Evolutionary conservation across 1,140 invertebrate genomes (phyloP), one percentile per base, ranked within the genome.

Genomic region (Scylla paramamosain): DNA sequence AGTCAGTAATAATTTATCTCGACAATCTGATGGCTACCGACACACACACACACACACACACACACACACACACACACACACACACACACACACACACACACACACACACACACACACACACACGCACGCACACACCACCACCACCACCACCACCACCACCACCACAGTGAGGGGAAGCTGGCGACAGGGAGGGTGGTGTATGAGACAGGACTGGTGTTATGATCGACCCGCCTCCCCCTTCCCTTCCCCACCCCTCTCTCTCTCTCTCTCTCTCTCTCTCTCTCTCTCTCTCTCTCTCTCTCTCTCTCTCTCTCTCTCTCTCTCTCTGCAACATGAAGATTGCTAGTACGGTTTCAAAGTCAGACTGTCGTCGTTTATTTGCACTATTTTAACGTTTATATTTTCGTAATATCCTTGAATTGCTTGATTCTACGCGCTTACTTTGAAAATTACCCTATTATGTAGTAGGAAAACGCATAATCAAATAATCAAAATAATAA

Each of bases 31-130:
- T 46, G 12, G 20, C 67, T 77, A 7, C 67, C 25, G n/a, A 6
- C 67, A 20, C 67, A 20, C 67, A 20, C 67, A 20, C 67, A 20
- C 67, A 4, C 29, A 0, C 16, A 3, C 52, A 3, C 20, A 1
- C 28, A 8, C 20, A 1, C 91, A 31, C 39, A 29, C 6, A 14
- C 7, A n/a, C 16, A 77, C n/a, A 67, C 28, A 67, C 48, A 8
- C 90, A 91, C 48, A n/a, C 46, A 67, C 59, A 29, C 90, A 91
- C 31, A 32, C 31, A 91, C n/a, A 67, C 46, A 91, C 48, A 67
- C 46, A 91, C 31, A 91, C 45, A 91, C 59, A 91, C 46, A 67
- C 59, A 91, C 46, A 59, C 59, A 91, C 46, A 91, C 46, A 67
- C 48, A 77, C 31, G n/a, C 31, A 67, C 90, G 67, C 31, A 91